These are phyloP conservation scores for Galaxea fascicularis DNA, from an alignment of 92 coral and sea anemone genomes.

Conservation along the genomic window DNA sequence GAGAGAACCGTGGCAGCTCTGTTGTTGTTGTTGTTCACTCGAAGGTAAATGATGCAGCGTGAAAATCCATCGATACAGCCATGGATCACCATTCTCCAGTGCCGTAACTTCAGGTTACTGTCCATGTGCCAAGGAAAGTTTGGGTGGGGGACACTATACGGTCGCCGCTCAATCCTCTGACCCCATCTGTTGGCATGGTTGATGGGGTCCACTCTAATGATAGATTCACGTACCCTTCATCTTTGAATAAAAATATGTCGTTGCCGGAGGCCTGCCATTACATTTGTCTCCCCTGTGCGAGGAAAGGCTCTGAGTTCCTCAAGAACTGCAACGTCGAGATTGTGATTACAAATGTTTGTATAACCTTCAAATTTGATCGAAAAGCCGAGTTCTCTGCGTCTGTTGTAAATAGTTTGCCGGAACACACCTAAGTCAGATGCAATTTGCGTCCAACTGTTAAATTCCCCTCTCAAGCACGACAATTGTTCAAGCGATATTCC, in stretches of 20 bases:
- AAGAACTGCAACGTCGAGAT: constrained; percentile 42
- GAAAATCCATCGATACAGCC: constrained; percentile 70
- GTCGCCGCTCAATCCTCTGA: constrained; percentile 51
- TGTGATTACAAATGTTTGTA: constrained; percentile 18
- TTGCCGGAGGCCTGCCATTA: constrained; percentile 44
- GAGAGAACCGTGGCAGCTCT: constrained; percentile 60
- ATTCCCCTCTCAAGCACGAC: too few relatives aligned
- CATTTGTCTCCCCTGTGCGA: constrained; percentile 64
- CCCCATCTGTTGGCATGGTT: constrained; percentile 65
- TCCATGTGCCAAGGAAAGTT: constrained; percentile 72
- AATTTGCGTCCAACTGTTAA: too few relatives aligned
- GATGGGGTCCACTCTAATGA: constrained; percentile 64
- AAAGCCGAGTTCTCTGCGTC: constrained; percentile 55
- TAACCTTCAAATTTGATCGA: constrained; percentile 41
- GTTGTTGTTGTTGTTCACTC: constrained; percentile 61
- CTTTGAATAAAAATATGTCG: constrained; percentile 51
- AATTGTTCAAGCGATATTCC: constrained; percentile 41
- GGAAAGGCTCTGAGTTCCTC: constrained; percentile 50
- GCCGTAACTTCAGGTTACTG: constrained; percentile 48
- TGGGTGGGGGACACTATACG: constrained; percentile 69
- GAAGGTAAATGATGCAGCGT: constrained; percentile 35
- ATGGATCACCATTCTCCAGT: constrained; percentile 67
- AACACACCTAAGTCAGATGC: constrained; percentile 41
- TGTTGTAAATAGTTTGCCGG: constrained; percentile 4
- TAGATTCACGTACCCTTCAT: constrained; percentile 58